Base-by-base conservation (phyloP, 1,140 invertebrate genomes). In the Hylaeus anthracinus region DNA sequence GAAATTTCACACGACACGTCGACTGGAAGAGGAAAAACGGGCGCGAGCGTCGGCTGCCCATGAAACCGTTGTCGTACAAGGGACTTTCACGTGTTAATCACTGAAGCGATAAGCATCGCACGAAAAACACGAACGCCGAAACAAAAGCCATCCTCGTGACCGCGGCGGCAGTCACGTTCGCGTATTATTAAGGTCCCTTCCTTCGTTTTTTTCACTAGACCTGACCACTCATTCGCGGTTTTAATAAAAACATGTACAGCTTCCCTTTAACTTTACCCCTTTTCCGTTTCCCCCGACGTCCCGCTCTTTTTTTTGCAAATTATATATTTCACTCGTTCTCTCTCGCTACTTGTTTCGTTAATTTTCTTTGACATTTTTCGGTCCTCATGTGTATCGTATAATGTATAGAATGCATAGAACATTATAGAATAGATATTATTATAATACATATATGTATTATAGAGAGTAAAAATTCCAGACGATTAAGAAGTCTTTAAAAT, bases 61-160 rank as follows among this genome's bases (percentile, higher is more conserved):
- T 41, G 53, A 77, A 70, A 60, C 56, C 55, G 45, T 70, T 69
- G 43, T 61, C 45, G 58, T 78, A 71, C 58, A 53, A 45, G 58
- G 45, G 58, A 72, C 67, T 78, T 72, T 45, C 67, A 60, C 75
- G 77, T 73, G 58, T 79, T 79, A 67, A 67, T 74, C 63, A 74
- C 63, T 65, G 72, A 15, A 12, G 15, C 72, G 78, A 80, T 80
- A 74, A 60, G 45, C 55, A 60, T 80, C 78, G 72, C 53, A 37
- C 37, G 71, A 53, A 73, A 67, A 74, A 74, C 69, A 80, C 41
- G 71, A 43, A 65, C 53, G 14, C 37, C 37, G 63, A 67, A 79
- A 67, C 53, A 43, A 74, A 80, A 74, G 56, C 51, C 63, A 26
- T 65, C 53, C 72, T 74, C 72, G 72, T 80, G 72, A 80, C 77